A percentile compares a stretch with the other conserved stretches of the same genome.
phyloP scores from a whole-genome alignment of 92 coral and sea anemone species.

The Anthopleura xanthogrammica region DNA sequence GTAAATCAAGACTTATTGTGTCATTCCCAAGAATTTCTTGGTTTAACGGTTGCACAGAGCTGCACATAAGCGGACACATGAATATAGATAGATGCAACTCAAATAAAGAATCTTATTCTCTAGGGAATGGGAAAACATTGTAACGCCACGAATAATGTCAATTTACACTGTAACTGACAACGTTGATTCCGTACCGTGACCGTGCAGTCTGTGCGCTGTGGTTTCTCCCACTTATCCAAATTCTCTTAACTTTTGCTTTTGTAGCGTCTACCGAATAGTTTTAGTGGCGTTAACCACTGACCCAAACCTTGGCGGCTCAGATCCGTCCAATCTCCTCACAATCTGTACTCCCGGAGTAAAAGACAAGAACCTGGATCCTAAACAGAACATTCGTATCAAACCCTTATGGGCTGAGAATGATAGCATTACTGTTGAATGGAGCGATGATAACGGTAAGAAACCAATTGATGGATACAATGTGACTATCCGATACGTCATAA shows the following conservation, averaged over 20 bases:
- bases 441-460: constrained; percentile 25
- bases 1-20: background rate
- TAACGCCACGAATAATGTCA: too few relatives aligned
- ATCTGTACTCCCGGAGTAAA: constrained; percentile 60
- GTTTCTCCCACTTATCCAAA: background rate
- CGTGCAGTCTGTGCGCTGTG: background rate
- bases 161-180: too few relatives aligned
- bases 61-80: too few relatives aligned
- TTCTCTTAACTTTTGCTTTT: background rate
- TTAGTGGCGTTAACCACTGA: constrained; percentile 65
- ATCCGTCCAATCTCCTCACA: constrained; percentile 66
- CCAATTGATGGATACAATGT: background rate
- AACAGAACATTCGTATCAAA: constrained; percentile 40
- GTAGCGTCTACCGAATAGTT: constrained; percentile 63
- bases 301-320: constrained; percentile 66
- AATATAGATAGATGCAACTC: too few relatives aligned
- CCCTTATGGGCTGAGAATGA: constrained; percentile 44
- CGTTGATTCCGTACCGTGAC: background rate
- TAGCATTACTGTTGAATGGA: constrained; percentile 59
- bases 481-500: too few relatives aligned
- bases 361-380: constrained; percentile 41
- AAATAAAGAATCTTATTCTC: too few relatives aligned
- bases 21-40: too few relatives aligned
- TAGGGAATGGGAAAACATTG: too few relatives aligned
- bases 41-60: too few relatives aligned